Evolutionary conservation across 1,140 invertebrate genomes (phyloP).

Genomic region (Sitobion miscanthi): DNA sequence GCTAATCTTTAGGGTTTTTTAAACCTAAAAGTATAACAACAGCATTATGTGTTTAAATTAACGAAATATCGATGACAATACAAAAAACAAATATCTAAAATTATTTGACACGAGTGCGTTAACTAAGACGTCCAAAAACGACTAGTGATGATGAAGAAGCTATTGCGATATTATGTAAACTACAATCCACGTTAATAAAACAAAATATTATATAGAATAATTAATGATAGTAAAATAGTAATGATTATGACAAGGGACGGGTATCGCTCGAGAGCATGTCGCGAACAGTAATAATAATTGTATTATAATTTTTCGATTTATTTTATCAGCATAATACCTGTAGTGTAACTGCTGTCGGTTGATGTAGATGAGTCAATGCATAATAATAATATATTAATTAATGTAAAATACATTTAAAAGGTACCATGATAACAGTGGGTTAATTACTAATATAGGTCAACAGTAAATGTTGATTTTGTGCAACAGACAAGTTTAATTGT

Average conservation of each 20-base stretch:
- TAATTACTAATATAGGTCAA: background rate
- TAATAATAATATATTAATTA: background rate
- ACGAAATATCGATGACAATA: background rate
- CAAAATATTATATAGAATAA: background rate
- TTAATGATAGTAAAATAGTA: background rate
- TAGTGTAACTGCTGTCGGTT: background rate
- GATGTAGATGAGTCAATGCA: background rate
- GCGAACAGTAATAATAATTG: background rate
- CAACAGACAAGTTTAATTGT: background rate
- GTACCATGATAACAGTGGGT: background rate
- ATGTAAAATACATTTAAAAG: background rate
- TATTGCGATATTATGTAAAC: too few species aligned
- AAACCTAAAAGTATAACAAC: background rate
- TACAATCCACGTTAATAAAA: background rate
- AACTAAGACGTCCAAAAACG: background rate
- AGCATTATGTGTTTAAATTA: background rate
- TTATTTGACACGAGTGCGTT: background rate
- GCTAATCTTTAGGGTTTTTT: background rate
- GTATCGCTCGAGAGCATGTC: background rate
- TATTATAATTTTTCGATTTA: background rate
- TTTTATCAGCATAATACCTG: background rate
- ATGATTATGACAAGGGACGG: background rate
- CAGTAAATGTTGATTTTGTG: background rate
- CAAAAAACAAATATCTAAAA: background rate
- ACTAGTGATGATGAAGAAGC: background rate